Conservation (phyloP, 2,113 vertebrate genomes). For the Varanus salvator region DNA sequence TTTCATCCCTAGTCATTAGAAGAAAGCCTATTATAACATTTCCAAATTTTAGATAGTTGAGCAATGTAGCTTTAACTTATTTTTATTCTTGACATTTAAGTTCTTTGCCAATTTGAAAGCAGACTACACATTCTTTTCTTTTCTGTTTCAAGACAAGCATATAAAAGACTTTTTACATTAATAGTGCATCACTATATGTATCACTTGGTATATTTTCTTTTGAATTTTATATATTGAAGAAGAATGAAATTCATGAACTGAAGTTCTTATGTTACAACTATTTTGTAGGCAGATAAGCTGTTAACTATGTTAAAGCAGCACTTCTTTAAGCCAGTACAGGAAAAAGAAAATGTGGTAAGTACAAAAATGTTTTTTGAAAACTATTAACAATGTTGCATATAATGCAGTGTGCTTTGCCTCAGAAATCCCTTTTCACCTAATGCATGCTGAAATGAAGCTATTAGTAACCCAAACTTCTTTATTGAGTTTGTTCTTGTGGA, state of each 20-base stretch:
- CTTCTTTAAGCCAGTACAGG: constrained; percentile 66
- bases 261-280: background rate
- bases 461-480: background rate
- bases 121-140: too few species aligned
- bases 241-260: background rate
- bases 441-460: background rate
- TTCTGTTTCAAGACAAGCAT: background rate
- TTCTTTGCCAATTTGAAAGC: background rate
- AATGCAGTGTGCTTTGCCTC: background rate
- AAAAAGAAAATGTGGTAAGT: constrained; percentile 69
- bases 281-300: constrained; percentile 85
- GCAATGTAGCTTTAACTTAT: background rate
- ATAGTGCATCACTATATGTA: background rate
- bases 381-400: background rate
- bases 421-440: background rate
- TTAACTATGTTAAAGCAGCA: constrained; percentile 83
- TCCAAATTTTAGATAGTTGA: background rate
- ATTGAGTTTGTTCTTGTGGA: background rate
- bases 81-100: background rate
- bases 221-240: background rate
- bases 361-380: background rate
- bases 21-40: background rate
- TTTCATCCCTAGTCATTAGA: background rate
- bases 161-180: too few species aligned
- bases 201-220: background rate